Evolutionary conservation across 2,797 vertebrate genomes (phyloP).

Genomic region (Sebastes oblongus): DNA sequence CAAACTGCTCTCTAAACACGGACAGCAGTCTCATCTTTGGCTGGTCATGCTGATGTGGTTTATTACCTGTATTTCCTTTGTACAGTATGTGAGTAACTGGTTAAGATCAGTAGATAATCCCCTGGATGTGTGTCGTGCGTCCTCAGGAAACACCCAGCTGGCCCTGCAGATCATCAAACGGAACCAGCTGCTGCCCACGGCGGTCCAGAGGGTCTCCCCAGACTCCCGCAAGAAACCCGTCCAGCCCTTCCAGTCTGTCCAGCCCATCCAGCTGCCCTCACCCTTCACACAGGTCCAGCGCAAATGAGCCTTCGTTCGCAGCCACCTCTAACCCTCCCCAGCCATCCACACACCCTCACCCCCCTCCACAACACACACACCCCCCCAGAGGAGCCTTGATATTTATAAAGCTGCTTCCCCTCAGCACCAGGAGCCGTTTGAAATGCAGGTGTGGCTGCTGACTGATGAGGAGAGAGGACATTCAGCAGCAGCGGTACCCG

Average conservation of each 20-base stretch:
- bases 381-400: conserved; percentile 24
- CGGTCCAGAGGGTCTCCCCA: conserved; percentile 85
- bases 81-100: not conserved
- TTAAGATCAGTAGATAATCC: not conserved
- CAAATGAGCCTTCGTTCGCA: conserved; percentile 81
- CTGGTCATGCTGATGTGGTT: not conserved
- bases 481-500: conserved; percentile 11
- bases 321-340: not conserved
- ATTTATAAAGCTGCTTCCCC: conserved; percentile 64
- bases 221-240: conserved; percentile 90
- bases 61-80: not conserved
- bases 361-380: not conserved
- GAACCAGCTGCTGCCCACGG: conserved; percentile 93
- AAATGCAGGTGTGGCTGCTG: conserved; percentile 11
- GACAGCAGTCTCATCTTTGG: not conserved
- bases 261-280: conserved; percentile 88
- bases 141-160: conserved; percentile 92
- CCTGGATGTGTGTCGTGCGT: not conserved
- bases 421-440: conserved; percentile 19
- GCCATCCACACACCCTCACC: not conserved
- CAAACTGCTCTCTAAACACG: not conserved
- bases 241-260: conserved; percentile 82
- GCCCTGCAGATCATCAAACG: conserved; percentile 99
- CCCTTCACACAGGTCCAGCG: conserved; percentile 92
- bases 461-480: not conserved